These are phyloP conservation scores for Stegostoma tigrinum DNA, from an alignment of 2,113 vertebrate species.

Conservation along the genomic window DNA sequence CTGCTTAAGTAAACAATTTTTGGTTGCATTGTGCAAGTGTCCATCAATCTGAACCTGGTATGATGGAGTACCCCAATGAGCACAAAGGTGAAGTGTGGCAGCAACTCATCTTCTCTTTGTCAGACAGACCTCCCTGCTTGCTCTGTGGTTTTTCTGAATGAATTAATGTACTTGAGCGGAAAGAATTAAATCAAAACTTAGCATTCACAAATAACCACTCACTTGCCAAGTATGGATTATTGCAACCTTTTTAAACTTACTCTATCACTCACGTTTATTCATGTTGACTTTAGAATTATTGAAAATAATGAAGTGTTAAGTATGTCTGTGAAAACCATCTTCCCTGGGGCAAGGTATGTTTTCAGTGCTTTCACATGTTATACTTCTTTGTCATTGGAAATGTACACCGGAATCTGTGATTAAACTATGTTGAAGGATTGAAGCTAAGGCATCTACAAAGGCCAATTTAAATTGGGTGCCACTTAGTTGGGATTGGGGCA, in stretches of 20 bases:
- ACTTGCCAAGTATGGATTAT: conserved; percentile 4
- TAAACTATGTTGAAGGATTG: not conserved
- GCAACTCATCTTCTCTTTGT: not conserved
- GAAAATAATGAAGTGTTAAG: conserved; percentile 30
- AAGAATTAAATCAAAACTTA: conserved; percentile 25
- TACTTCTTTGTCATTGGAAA: conserved; percentile 1
- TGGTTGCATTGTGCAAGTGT: not conserved
- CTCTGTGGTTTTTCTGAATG: not conserved
- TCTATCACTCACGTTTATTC: conserved; percentile 9
- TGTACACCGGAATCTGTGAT: not conserved
- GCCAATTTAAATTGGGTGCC: not conserved
- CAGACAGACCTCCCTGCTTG: not conserved
- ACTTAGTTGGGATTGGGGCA: not conserved
- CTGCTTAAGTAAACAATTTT: not conserved
- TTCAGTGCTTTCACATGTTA: not conserved
- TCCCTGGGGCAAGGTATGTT: not conserved
- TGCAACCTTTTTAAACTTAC: not conserved
- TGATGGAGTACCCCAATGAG: not conserved
- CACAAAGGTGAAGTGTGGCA: not conserved
- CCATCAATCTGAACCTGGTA: not conserved
- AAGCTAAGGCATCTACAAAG: not conserved
- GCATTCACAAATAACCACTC: not conserved
- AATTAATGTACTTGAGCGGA: not conserved
- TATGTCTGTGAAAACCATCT: not conserved
- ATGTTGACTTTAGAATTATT: conserved; percentile 14